Evolutionary conservation across 2,113 vertebrate genomes (phyloP), one percentile per base, ranked within the genome.

Genomic region (Clupea harengus): DNA sequence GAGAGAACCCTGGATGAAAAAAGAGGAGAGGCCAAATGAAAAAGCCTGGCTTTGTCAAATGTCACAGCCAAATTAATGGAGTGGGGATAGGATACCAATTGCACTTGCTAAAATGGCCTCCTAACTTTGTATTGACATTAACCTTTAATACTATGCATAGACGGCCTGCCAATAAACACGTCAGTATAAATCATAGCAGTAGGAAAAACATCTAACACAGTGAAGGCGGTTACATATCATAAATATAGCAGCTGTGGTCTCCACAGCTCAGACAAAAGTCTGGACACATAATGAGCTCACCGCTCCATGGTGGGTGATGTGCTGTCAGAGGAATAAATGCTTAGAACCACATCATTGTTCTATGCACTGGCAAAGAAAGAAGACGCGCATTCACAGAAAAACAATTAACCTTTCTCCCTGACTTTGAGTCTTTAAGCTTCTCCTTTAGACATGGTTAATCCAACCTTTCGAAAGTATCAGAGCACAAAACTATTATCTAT

Each of bases 341-440:
- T 39, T 5, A 78, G 4, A 78, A 39, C 72, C 32, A 78, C 72
- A 78, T 32, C 28, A 78, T 32, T 78, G 72, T 78, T 78, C 72
- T 13, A 78, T 28, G 72, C 72, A 44, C 72, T 15, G 72, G 17
- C 72, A 78, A 32, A 39, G 72, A 78, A 32, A 78, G 72, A 15
- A 78, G 72, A 32, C 11, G 72, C 13, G 32, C 72, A 32, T 78
- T 78, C 11, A 85, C 15, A 49, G 25, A 83, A 57, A 87, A 89
- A 86, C 86, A 87, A 89, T 89, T 89, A 89, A 83, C 88, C 88
- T 88, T 81, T 82, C 10, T 1, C 80, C 86, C 85, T 85, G 82
- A 86, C 81, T 64, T n/a, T n/a, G n/a, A 89, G 88, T 86, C 64
- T 87, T 87, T 86, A 85, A 86, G 72, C 46, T 47, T 80, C 45